These are phyloP conservation scores for Coelinius sp. DNA, from an alignment of 2,888 invertebrate genomes.

Conservation along the genomic window DNA sequence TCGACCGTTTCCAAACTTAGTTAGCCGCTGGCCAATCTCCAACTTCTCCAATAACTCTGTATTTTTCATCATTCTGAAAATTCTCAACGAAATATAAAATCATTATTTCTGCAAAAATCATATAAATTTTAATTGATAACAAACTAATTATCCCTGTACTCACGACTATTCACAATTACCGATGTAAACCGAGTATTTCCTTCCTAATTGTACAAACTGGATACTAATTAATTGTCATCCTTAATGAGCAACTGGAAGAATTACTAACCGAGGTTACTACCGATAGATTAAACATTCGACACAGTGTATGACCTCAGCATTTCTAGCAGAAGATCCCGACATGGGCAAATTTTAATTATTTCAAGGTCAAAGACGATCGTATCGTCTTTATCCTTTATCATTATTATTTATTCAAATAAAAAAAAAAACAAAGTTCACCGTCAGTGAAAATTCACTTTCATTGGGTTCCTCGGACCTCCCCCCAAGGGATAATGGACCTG, in stretches of 20 bases:
- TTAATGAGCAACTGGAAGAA: slow-evolving; percentile 49
- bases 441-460: no score
- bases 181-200: no score
- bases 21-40: slow-evolving; percentile 35
- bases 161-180: neutral
- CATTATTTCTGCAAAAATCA: neutral
- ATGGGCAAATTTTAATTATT: slow-evolving; percentile 47
- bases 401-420: no score
- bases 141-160: neutral
- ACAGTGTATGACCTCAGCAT: slow-evolving; percentile 41
- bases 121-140: no score
- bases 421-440: no score
- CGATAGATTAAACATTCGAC: slow-evolving; percentile 42
- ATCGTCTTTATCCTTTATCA: no score
- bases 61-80: neutral
- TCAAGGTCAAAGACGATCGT: slow-evolving; percentile 46
- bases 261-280: slow-evolving; percentile 21
- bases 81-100: neutral
- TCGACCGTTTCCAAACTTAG: slow-evolving; percentile 42
- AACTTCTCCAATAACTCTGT: neutral
- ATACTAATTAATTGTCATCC: slow-evolving; percentile 49
- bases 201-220: slow-evolving; percentile 44
- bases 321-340: neutral
- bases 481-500: no score
- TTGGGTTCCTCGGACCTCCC: no score